Conservation (phyloP, 1,140 invertebrate genomes). For the Tetranychus cinnabarinus region DNA sequence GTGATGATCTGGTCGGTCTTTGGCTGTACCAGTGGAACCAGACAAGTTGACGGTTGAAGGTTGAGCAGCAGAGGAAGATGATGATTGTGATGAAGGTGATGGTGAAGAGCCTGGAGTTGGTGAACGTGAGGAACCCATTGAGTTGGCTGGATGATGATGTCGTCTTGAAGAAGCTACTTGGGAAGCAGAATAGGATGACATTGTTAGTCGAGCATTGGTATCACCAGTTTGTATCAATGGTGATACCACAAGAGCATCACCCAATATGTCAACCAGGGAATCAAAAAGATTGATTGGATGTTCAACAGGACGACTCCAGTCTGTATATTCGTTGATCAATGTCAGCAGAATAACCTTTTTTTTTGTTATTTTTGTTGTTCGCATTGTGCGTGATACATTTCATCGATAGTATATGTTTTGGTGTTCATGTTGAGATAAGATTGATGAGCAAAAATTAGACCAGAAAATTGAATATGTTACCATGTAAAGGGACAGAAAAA, state of each 20-base stretch:
- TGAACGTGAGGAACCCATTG: not conserved
- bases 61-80: conserved; percentile 17
- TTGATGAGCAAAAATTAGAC: too few species aligned
- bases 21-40: conserved; percentile 29
- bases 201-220: conserved; percentile 39
- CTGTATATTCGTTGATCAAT: conserved; percentile 87
- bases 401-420: too few species aligned
- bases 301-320: conserved; percentile 78
- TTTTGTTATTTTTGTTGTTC: too few species aligned
- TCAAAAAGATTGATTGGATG: conserved; percentile 79
- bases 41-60: not conserved
- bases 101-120: not conserved
- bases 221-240: conserved; percentile 74
- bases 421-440: too few species aligned
- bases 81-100: conserved; percentile 1
- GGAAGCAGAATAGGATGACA: conserved; percentile 51
- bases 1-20: conserved; percentile 3
- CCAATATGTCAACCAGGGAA: conserved; percentile 72
- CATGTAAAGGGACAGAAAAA: too few species aligned
- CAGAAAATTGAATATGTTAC: too few species aligned
- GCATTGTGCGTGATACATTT: too few species aligned
- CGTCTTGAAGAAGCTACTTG: conserved; percentile 39
- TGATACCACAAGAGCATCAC: conserved; percentile 76
- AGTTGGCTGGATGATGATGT: not conserved
- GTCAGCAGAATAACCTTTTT: conserved; percentile 77